Base-by-base conservation (phyloP, 2,888 invertebrate species). In the Ichneumon xanthorius region DNA sequence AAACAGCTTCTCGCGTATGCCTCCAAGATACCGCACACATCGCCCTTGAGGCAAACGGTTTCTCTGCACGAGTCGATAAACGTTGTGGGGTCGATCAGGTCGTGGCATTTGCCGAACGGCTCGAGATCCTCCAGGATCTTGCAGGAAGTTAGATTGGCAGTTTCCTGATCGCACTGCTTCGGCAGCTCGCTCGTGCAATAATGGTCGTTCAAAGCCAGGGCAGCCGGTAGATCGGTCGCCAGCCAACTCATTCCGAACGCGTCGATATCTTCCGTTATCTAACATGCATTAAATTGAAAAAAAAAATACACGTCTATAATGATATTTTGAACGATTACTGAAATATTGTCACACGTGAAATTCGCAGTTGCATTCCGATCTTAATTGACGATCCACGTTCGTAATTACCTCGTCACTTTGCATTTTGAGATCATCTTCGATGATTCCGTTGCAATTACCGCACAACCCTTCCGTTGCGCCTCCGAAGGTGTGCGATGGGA, bases 391-490 rank as follows among this genome's bases (percentile, higher is more conserved):
- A 3, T 7, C 16, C 71, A 63, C 75, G 73, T 50, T n/a, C 55
- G 19, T 55, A 37, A 48, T 61, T 87, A 92, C 89, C 4, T 94
- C 94, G 0, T 96, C 95, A 55, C 95, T 93, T 85, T 95, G 95
- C 70, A 94, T 95, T 84, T 94, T 90, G n/a, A 96, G 94, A 90
- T 96, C 96, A 67, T 95, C 95, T 0, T 95, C 94, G 4, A 94
- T 94, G 89, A 96, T 94, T 0, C 95, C 95, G 71, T 96, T 96
- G 92, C 97, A 97, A 87, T 96, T 96, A 73, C 98, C 98, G 92
- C 98, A 98, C 1, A 98, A 94, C 0, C 98, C 98, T 92, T 97
- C 97, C 78, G 97, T 96, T 86, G 95, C 96, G 85, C 96, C 96
- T 55, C 95, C 95, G 93, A 97, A 98, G 80, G 96, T 94, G 86